phyloP scores from a whole-genome alignment of 2,113 vertebrate genomes.

The Stigmatopora argus region DNA sequence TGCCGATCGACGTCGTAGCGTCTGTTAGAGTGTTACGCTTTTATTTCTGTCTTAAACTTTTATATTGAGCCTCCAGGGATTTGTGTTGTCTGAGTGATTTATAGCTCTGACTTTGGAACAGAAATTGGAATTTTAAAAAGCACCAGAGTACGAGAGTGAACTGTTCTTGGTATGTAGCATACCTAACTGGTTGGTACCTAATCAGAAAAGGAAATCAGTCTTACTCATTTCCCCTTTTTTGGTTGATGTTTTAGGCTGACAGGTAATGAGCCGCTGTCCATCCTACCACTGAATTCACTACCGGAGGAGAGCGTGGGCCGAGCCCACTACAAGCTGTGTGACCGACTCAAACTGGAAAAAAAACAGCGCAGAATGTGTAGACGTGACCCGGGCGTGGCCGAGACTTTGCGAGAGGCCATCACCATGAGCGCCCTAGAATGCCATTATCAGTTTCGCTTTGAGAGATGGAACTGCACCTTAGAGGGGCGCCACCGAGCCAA shows the following conservation, averaged over 20 bases:
- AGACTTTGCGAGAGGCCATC: conserved; percentile 93
- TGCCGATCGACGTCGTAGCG: neutral
- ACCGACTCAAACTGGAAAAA: conserved; percentile 95
- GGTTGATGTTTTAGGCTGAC: conserved; percentile 77
- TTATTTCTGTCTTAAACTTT: conserved; percentile 2
- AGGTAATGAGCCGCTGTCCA: conserved; percentile 91
- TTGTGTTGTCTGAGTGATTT: conserved; percentile 1
- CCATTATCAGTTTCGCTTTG: conserved; percentile 96
- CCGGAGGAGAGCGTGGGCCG: conserved; percentile 81
- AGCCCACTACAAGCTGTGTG: conserved; percentile 94
- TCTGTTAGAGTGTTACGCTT: neutral
- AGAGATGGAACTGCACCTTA: conserved; percentile 97
- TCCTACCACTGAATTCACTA: conserved; percentile 89
- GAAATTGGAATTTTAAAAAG: conserved; percentile 4
- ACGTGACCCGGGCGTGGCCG: conserved; percentile 90
- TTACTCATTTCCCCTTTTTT: conserved; percentile 12
- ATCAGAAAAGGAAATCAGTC: conserved; percentile 3
- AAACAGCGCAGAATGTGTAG: conserved; percentile 97
- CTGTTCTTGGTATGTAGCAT: neutral
- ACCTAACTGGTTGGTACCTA: neutral
- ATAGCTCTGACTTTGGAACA: neutral
- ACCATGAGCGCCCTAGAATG: conserved; percentile 94
- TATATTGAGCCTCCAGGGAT: conserved; percentile 2
- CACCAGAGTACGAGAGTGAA: neutral
- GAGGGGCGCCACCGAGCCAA: conserved; percentile 90